Base-by-base conservation (phyloP, 2,113 vertebrate species). In the Tricholaema leucomelas region DNA sequence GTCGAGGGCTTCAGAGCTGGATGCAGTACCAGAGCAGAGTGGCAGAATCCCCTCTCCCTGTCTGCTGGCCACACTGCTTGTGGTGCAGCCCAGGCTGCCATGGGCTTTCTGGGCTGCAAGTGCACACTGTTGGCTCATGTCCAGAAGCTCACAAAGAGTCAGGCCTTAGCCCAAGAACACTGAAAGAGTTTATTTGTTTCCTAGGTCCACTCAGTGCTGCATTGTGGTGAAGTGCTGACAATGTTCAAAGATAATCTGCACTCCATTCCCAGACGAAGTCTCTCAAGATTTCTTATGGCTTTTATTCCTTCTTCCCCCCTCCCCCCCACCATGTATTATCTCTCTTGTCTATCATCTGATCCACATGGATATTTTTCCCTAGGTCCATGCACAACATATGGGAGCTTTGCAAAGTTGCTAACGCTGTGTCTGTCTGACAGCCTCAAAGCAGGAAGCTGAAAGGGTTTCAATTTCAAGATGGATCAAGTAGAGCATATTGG, bases 391-490 rank as follows among this genome's bases (percentile, higher is more conserved):
- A 79, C 79, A 87, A 52, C 60, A 46, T 6, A 4, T 85, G 72
- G 71, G 35, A 72, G 46, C 84, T 91, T 70, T 85, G 52, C 66
- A 15, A 76, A 70, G 74, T 82, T 91, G 19, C 71, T 89, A 65
- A 82, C 1, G 0, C 40, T 19, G 55, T 70, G 75, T 89, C 81
- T 90, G 74, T 94, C 74, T 60, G 42, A 81, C 88, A 85, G 64
- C 66, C 52, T 81, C 66, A 88, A 88, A 78, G 65, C 65, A 54
- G 93, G 74, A 95, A 83, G 50, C 86, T 77, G 18, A 81, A 81
- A 79, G 67, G 74, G 84, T 92, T 96, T 96, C 74, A 52, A 21
- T 95, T 92, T 95, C 91, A 82, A 89, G 84, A 71, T 94, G 88
- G 93, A 93, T 94, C 92, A 89, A 92, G 81, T 91, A 78, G 88